Base-by-base conservation (phyloP, 2,113 vertebrate species). In the Orycteropus afer region DNA sequence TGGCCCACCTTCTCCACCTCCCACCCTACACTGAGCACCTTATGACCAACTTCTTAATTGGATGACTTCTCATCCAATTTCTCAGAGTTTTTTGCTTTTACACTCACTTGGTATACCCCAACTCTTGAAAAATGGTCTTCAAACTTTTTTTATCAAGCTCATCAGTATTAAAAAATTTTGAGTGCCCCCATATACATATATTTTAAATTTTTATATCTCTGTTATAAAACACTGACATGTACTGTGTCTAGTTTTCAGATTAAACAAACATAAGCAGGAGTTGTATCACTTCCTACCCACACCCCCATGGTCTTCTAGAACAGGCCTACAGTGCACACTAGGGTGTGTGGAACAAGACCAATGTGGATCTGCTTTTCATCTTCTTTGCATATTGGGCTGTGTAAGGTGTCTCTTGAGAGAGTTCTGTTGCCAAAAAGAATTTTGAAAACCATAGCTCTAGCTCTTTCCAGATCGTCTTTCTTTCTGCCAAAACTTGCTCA, bases 261-360 rank as follows among this genome's bases (percentile, higher is more conserved):
- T 17, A 40, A 63, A 51, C 14, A 20, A 8, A 34, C 34, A 5
- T 6, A 10, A 23, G 29, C 29, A 29, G 67, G 34, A 29, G n/a
- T 2, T 13, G 22, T n/a, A 1, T 1, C 1, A 0, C 8, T 0
- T 1, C 10, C 53, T 15, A 4, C 10, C n/a, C 20, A 18, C 7
- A 7, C 32, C 37, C 34, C 45, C 2, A 22, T 13, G 63, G 55
- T 37, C 40, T 6, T 14, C 23, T 3, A 5, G 53, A 23, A 0
- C 15, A 42, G 4, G 4, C 45, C 57, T 7, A 29, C 0, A 0
- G 34, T 6, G 6, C 17, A 0, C 29, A 14, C 14, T 15, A 9
- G 15, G 25, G 79, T 13, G 18, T 34, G 11, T 4, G 1, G 12
- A 27, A 22, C 40, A 12, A 49, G 73, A 59, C 13, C 42, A 0